Conservation (phyloP, 1,140 invertebrate species). For the Euglossa dilemma region DNA sequence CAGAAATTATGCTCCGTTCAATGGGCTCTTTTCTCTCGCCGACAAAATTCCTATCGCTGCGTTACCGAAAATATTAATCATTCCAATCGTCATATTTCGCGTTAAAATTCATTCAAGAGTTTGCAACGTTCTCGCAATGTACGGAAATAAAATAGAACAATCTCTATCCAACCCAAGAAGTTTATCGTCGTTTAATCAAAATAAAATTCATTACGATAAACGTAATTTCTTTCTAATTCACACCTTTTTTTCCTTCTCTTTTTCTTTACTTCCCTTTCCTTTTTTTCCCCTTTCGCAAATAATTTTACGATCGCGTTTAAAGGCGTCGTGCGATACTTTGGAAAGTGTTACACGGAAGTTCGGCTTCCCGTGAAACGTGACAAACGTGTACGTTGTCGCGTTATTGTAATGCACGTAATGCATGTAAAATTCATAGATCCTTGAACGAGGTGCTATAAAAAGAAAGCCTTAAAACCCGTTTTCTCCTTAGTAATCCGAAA, state of each 20-base stretch:
- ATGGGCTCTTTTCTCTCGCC: neutral
- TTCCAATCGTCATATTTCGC: neutral
- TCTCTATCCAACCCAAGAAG: neutral
- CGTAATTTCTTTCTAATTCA: neutral
- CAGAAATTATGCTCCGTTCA: constrained; percentile 7
- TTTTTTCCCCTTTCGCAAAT: neutral
- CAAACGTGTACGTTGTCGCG: neutral
- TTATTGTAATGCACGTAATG: neutral
- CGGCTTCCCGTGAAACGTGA: neutral
- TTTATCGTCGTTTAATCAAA: neutral
- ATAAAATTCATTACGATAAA: neutral
- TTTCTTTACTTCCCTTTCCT: no score
- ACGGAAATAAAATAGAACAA: neutral
- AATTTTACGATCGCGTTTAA: neutral
- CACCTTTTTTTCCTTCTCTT: no score
- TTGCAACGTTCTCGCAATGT: neutral
- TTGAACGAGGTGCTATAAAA: neutral
- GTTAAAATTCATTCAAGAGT: neutral
- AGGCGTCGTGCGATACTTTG: neutral
- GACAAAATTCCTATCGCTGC: neutral
- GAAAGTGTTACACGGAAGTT: constrained; percentile 2
- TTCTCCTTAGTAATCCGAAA: neutral
- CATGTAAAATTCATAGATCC: constrained; percentile 21
- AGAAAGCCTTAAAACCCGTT: constrained; percentile 7
- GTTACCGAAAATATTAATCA: constrained; percentile 33